Conservation (phyloP, 2,797 vertebrate species). For the Dermochelys coriacea region DNA sequence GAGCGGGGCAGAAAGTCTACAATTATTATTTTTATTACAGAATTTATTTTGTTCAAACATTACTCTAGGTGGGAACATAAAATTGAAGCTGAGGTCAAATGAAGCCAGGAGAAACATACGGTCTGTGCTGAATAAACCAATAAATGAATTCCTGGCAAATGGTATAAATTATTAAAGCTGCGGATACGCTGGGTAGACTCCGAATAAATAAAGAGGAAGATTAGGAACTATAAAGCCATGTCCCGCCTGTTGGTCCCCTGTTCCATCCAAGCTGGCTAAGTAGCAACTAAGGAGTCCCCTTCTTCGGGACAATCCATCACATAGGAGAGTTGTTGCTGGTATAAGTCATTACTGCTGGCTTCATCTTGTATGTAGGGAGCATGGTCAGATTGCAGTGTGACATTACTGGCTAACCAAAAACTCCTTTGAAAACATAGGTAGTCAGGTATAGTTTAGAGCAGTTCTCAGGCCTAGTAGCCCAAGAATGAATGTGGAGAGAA, state of each 20-base stretch:
- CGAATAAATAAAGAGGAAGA: neutral
- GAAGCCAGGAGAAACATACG: neutral
- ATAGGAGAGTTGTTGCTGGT: neutral
- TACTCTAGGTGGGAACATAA: neutral
- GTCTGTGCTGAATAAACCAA: neutral
- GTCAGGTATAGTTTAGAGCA: neutral
- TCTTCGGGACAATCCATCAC: neutral
- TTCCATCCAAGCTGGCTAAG: neutral
- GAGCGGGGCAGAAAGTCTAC: neutral
- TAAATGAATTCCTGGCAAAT: neutral
- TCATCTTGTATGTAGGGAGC: neutral
- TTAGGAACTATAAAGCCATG: neutral
- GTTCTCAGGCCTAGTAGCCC: neutral
- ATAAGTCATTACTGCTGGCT: neutral
- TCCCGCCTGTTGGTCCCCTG: neutral
- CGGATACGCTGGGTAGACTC: neutral
- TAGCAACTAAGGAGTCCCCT: neutral
- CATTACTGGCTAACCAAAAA: neutral
- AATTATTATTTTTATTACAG: neutral
- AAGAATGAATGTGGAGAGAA: neutral
- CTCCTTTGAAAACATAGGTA: neutral
- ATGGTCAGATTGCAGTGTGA: neutral
- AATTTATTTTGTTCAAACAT: neutral
- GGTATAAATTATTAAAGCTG: neutral
- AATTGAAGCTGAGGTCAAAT: neutral